Evolutionary conservation across 2,797 vertebrate species (phyloP).

Genomic region (Dromococcyx pavoninus): DNA sequence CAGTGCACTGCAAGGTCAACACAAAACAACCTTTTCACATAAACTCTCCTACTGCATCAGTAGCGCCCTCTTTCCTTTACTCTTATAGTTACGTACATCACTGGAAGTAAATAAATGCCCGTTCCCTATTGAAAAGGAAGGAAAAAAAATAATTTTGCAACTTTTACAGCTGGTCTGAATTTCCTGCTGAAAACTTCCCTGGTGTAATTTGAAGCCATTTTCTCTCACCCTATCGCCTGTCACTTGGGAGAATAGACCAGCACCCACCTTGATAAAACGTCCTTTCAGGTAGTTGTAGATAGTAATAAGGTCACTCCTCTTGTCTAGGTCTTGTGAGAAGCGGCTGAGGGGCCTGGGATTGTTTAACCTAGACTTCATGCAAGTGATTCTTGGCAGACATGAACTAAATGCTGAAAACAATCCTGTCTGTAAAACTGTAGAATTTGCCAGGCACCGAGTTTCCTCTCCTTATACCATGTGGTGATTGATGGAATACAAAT

Average conservation of each 20-base stretch:
- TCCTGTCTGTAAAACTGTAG: neutral
- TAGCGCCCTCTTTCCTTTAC: neutral
- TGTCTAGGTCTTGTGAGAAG: too few species aligned
- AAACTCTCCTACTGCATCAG: neutral
- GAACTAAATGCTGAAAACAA: conserved; percentile 5
- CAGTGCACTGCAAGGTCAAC: neutral
- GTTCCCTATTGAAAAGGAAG: neutral
- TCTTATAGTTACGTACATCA: neutral
- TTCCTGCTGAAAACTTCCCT: neutral
- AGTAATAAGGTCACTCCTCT: too few species aligned
- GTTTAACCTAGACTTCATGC: too few species aligned
- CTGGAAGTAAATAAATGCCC: neutral
- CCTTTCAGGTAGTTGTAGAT: too few species aligned
- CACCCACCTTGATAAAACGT: too few species aligned
- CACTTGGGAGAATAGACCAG: too few species aligned
- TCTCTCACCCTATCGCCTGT: too few species aligned
- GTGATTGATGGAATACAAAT: neutral
- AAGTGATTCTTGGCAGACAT: neutral
- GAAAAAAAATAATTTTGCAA: neutral
- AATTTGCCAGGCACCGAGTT: neutral
- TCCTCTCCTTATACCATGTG: neutral
- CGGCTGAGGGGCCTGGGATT: too few species aligned
- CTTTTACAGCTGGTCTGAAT: neutral
- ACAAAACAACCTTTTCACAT: neutral
- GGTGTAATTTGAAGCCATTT: too few species aligned